These are phyloP conservation scores for Papilio dardanus DNA, from an alignment of 1,140 invertebrate species.

Conservation along the genomic window DNA sequence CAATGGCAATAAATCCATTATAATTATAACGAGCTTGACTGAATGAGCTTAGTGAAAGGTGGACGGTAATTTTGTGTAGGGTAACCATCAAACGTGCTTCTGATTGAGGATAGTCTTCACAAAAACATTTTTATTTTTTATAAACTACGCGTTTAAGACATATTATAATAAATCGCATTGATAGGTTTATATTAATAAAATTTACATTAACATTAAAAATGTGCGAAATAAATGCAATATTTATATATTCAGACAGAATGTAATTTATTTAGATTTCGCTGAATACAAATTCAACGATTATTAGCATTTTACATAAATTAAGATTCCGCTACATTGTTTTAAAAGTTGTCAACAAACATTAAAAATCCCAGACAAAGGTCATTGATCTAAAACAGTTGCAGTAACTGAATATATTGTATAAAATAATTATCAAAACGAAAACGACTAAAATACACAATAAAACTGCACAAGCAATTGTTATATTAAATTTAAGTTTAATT, in stretches of 20 bases:
- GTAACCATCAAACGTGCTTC: neutral
- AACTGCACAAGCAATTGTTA: neutral
- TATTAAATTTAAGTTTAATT: too few species aligned
- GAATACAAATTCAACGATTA: neutral
- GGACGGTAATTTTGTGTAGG: neutral
- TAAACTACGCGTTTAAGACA: neutral
- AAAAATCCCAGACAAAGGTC: neutral
- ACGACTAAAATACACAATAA: neutral
- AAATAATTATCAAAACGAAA: neutral
- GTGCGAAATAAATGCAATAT: neutral
- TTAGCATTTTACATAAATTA: neutral
- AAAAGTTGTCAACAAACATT: neutral
- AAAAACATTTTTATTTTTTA: neutral
- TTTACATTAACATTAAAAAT: neutral
- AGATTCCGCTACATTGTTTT: neutral
- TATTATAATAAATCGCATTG: neutral
- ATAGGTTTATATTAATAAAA: neutral
- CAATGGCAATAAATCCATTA: slow-evolving; percentile 13
- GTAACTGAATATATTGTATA: neutral
- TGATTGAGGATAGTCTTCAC: neutral
- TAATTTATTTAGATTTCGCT: neutral
- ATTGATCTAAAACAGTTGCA: neutral
- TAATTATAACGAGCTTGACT: neutral
- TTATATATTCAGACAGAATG: neutral
- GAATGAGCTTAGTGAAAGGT: slow-evolving; percentile 3